A percentile compares a stretch with the other conserved stretches of the same genome.
Conservation (phyloP, 2,888 invertebrate species). For the Drosophila bunnanda region DNA sequence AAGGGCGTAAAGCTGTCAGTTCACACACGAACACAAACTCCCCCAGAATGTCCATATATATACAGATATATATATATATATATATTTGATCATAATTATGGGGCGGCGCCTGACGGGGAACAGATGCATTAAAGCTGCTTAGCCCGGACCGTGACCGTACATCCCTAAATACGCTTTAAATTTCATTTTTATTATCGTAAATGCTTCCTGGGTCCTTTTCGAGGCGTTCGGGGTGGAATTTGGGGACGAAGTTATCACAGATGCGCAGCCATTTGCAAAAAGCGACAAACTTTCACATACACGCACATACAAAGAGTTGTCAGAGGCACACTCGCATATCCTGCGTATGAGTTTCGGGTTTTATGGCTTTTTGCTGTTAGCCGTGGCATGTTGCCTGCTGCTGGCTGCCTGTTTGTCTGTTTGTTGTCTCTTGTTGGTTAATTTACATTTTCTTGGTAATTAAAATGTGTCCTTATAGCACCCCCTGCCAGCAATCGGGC, state of each 20-base stretch:
- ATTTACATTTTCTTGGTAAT: slow-evolving; percentile 80
- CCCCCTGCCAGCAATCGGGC: slow-evolving; percentile 9
- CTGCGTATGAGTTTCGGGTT: slow-evolving; percentile 50
- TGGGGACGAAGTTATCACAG: slow-evolving; percentile 64
- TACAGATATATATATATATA: no score
- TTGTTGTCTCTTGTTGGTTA: slow-evolving; percentile 76
- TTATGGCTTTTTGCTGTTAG: slow-evolving; percentile 62
- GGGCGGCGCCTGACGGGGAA: slow-evolving; percentile 35
- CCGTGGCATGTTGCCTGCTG: slow-evolving; percentile 31
- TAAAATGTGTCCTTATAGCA: slow-evolving; percentile 66
- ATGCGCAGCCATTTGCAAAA: slow-evolving; percentile 62
- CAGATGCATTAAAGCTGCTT: slow-evolving; percentile 62
- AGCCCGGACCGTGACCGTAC: slow-evolving; percentile 57
- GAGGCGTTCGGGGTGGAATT: not conserved
- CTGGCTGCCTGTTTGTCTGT: slow-evolving; percentile 58
- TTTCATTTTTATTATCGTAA: slow-evolving; percentile 52
- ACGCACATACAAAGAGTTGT: no score
- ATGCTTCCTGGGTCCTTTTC: slow-evolving; percentile 56
- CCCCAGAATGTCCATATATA: not conserved
- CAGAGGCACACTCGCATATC: not conserved
- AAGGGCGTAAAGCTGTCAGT: slow-evolving; percentile 38
- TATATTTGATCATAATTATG: slow-evolving; percentile 54
- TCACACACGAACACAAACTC: slow-evolving; percentile 6
- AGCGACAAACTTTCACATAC: slow-evolving; percentile 41
- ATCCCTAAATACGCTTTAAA: slow-evolving; percentile 67